Base-by-base conservation (phyloP, 2,888 invertebrate genomes). In the Platypus cylindrus region DNA sequence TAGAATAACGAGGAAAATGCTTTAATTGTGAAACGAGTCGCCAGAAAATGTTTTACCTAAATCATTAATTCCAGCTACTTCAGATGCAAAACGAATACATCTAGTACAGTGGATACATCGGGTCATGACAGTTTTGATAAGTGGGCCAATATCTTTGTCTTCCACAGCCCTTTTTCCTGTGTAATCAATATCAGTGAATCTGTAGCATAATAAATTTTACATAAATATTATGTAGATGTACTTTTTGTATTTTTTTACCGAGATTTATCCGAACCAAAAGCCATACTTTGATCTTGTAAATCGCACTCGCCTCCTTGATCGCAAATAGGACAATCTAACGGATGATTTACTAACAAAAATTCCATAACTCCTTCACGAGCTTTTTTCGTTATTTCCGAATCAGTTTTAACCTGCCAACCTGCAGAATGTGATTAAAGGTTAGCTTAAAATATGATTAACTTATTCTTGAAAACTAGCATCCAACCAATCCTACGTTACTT, bases 21-120 rank as follows among this genome's bases (percentile, higher is more conserved):
- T 30, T 32, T 7, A 25, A 17, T 25, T 12, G 26, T 11, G 9
- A 9, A 17, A 15, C n/a, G 5, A 28, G 8, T 15, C n/a, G 18
- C 11, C 11, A 17, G 27, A 11, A 5, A 36, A 29, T 14, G 91
- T 89, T 24, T 93, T 37, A 58, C 59, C 78, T 43, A 99, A 71
- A 65, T 97, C 97, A 59, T 95, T 94, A 26, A 98, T 82, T 8
- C 98, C 98, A 34, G 97, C 97, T n/a, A 98, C 80, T 67, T 99
- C 98, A 2, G 94, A 95, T 2, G 95, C 97, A 65, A 99, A 99
- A 45, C 95, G 75, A 50, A 97, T 89, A 60, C 95, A 97, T 3
- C 98, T 73, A 0, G 98, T 99, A 64, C 98, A 98, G 56, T 97
- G 98, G 56, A 99, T 99, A 63, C 98, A 99, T 32, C 98, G 75